Conservation (phyloP, 2,113 vertebrate species). For the Psephotus haematonotus region DNA sequence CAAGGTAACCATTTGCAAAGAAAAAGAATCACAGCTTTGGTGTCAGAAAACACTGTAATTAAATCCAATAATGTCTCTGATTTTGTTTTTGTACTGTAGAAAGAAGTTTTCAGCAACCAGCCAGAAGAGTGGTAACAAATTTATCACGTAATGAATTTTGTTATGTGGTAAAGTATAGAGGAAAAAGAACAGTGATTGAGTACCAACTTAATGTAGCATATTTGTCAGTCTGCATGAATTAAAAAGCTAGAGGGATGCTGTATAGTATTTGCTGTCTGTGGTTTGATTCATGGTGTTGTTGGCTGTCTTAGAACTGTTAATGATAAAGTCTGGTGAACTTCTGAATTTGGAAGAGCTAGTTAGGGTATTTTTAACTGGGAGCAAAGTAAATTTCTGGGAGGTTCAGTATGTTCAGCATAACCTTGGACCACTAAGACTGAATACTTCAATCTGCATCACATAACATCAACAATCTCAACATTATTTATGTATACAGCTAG, state of each 20-base stretch:
- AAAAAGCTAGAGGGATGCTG: slow-evolving; percentile 45
- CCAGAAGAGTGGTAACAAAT: background rate
- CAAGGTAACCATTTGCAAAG: background rate
- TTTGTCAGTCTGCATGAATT: slow-evolving; percentile 46
- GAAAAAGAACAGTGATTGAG: slow-evolving; percentile 56
- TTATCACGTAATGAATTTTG: slow-evolving; percentile 29
- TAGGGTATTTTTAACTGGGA: background rate
- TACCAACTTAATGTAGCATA: slow-evolving; percentile 25
- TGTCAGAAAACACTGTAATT: background rate
- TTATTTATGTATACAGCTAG: slow-evolving; percentile 34
- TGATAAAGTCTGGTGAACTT: slow-evolving; percentile 12
- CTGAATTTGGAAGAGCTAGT: background rate
- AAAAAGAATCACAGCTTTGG: background rate
- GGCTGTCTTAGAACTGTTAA: slow-evolving; percentile 7
- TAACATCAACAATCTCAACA: background rate
- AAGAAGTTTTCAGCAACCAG: background rate
- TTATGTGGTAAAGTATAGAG: background rate
- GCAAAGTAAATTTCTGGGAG: background rate
- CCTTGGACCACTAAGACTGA: background rate
- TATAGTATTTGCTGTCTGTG: slow-evolving; percentile 14
- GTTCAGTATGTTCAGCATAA: background rate
- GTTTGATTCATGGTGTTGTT: slow-evolving; percentile 17
- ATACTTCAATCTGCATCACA: background rate
- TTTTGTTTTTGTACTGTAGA: background rate
- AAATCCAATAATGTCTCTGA: background rate